Evolutionary conservation across 2,888 invertebrate genomes (phyloP), one percentile per base, ranked within the genome.

Genomic region (Pyrgus malvae): DNA sequence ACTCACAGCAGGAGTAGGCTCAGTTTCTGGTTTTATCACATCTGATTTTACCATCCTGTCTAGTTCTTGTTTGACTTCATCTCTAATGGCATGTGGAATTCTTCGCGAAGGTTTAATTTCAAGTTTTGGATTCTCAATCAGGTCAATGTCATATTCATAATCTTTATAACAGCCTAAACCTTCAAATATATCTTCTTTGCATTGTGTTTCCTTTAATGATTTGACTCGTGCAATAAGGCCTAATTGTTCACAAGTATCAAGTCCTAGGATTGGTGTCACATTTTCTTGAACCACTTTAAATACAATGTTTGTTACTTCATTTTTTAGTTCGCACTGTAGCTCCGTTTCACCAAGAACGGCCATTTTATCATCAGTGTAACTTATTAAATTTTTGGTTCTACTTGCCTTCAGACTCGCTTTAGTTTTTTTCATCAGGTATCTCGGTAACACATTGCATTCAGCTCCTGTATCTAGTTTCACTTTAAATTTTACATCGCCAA

Each of bases 21-120:
- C 56, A 29, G 56, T 62, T 48, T 48, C 60, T 41, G 58, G 60
- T 54, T 56, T 60, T 54, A 64, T 60, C 35, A 62, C 55, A 42
- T 59, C 49, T 51, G 51, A 55, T 19, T 55, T 55, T 16, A 60
- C 61, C 59, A 60, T 42, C 17, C 42, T 42, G 17, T 63, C 63
- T 5, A 63, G 55, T 61, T 61, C 63, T 55, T 63, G 42, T 19
- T 63, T 63, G 17, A 63, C 61, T 14, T 63, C 55, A 11, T 58
- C 25, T 60, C 40, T 21, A 2, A 40, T 29, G n/a, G 27, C 29
- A 42, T 56, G 40, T 33, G 54, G 56, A 9, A 58, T 41, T 55
- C 50, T 60, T 38, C 59, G 55, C 2, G 57, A 46, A 11, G 57
- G 57, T 27, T 42, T 33, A n/a, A 42, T 50, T 8, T 41, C 41